Evolutionary conservation across 1,140 invertebrate species (phyloP).

Genomic region (Daktulosphaira vitifoliae): DNA sequence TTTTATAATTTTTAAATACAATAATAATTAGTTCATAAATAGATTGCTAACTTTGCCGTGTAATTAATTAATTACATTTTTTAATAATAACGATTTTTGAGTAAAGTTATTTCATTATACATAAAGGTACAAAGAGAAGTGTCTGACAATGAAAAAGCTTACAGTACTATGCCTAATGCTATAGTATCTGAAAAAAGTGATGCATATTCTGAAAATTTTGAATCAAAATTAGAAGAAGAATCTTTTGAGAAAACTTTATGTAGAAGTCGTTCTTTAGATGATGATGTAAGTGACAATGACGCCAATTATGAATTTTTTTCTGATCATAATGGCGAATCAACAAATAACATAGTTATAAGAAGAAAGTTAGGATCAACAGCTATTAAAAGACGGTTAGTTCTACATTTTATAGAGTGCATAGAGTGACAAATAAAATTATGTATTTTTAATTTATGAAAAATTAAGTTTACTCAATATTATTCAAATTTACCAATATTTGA

Average conservation of each 20-base stretch:
- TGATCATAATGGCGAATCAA: constrained; percentile 7
- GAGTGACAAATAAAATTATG: too few species aligned
- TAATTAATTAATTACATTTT: too few species aligned
- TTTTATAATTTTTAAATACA: too few species aligned
- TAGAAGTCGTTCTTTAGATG: constrained; percentile 20
- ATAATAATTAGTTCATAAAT: too few species aligned
- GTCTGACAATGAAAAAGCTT: constrained; percentile 56
- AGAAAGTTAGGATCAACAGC: constrained; percentile 18
- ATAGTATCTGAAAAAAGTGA: constrained; percentile 13
- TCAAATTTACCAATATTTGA: too few species aligned
- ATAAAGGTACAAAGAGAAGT: constrained; percentile 57
- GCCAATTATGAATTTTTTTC: constrained; percentile 7
- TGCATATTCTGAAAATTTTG: constrained; percentile 31
- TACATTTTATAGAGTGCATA: too few species aligned
- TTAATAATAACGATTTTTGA: not conserved
- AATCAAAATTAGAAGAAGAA: constrained; percentile 24
- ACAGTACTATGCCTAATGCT: constrained; percentile 58
- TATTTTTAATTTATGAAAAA: too few species aligned
- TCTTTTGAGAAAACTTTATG: constrained; percentile 1
- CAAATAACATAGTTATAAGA: constrained; percentile 13
- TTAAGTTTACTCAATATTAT: too few species aligned
- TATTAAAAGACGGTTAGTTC: constrained; percentile 26
- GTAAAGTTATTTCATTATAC: not conserved
- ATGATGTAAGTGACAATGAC: constrained; percentile 16
- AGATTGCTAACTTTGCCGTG: too few species aligned